A percentile compares a stretch with the other conserved stretches of the same genome.
Evolutionary conservation across 53 echinoderm and acorn worm genomes (phyloP).

Genomic region (Actinopyga echinites): DNA sequence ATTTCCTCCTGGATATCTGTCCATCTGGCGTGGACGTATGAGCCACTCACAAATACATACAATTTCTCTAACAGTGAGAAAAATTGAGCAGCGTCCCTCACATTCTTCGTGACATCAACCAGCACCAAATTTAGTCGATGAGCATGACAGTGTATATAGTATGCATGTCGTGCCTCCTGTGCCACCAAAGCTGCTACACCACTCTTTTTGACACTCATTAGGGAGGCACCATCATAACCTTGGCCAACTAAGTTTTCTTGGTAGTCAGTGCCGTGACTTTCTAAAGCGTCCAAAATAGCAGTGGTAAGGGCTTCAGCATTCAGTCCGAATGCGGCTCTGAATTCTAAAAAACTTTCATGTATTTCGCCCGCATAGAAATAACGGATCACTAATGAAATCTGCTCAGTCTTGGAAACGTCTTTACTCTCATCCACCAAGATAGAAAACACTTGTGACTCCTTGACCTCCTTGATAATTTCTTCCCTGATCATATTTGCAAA

Average conservation of each 20-base stretch:
- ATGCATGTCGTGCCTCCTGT: conserved; percentile 37
- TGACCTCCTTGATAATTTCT: conserved; percentile 45
- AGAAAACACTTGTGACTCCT: conserved; percentile 32
- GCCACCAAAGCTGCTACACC: conserved; percentile 26
- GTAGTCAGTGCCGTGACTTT: conserved; percentile 38
- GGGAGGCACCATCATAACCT: conserved; percentile 45
- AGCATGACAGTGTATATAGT: conserved; percentile 50
- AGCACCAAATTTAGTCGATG: conserved; percentile 47
- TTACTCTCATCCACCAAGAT: conserved; percentile 44
- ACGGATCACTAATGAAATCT: conserved; percentile 12
- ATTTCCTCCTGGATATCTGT: conserved; percentile 39
- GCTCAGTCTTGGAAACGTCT: conserved; percentile 28
- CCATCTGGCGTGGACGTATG: conserved; percentile 26
- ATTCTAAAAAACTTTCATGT: conserved; percentile 19
- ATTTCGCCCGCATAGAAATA: conserved; percentile 26
- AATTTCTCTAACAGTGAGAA: conserved; percentile 37
- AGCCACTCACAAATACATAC: conserved; percentile 23
- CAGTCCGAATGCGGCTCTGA: conserved; percentile 23
- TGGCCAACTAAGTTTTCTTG: conserved; percentile 25
- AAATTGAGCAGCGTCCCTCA: conserved; percentile 33
- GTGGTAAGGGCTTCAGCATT: conserved; percentile 17
- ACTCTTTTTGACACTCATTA: conserved; percentile 23
- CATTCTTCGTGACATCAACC: conserved; percentile 32
- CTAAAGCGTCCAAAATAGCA: conserved; percentile 20
- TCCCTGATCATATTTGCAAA: conserved; percentile 38